Evolutionary conservation across 2,113 vertebrate genomes (phyloP), one percentile per base, ranked within the genome.

Genomic region (Pterophyllum scalare): DNA sequence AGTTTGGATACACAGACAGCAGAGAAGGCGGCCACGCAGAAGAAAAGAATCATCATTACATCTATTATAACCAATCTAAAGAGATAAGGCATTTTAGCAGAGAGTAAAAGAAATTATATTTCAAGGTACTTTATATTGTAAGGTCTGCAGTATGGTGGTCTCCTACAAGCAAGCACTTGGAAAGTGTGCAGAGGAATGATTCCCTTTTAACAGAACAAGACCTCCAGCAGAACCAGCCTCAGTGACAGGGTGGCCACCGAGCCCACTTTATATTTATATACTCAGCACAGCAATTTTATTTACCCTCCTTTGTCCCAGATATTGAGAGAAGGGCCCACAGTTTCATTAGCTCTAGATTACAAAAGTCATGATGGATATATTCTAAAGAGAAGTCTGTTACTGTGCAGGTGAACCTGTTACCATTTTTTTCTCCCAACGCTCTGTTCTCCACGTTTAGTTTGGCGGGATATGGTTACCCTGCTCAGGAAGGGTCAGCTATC

Each of bases 51-150:
- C 14, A 13, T 14, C 3, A 49, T 49, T 49, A 5, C 13, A 49
- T 49, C 14, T 49, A 6, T 17, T 49, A 15, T 4, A 49, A 3
- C 46, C 14, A 15, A 49, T 14, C 17, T 17, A 17, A 0, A 0
- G 65, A 28, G 4, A 49, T 49, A 28, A 70, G 20, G 26, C 49
- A 20, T 19, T 19, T 13, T 43, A 43, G 13, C 40, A 43, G 13
- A 43, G 12, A 43, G 4, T 43, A 14, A 3, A 52, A 8, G 19
- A 19, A 52, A 19, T 52, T 70, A 70, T 10, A 70, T 17, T 70
- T 70, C 0, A 70, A 70, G 9, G 5, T 49, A 28, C 40, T 2
- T 70, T 19, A 28, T 28, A 43, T 67, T 19, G 22, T 49, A 19
- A 46, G 24, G 15, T 49, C 11, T 43, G 40, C 10, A 12, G 12